Percentiles rank a stretch among this genome's conserved stretches.
phyloP scores from a whole-genome alignment of 2,797 vertebrate genomes.

The Sciurus vulgaris region DNA sequence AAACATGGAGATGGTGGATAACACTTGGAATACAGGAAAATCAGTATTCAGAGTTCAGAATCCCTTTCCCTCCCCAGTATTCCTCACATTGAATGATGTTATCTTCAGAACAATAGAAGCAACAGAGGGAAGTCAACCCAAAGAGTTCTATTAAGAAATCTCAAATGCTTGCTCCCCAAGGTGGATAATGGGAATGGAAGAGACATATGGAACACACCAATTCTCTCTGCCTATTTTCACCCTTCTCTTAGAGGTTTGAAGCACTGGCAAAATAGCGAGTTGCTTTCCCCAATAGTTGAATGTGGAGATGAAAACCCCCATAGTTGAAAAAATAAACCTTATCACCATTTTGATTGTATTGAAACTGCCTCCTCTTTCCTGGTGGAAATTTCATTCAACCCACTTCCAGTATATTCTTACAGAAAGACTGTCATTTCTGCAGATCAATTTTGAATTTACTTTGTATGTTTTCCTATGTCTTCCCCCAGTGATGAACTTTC shows the following conservation, averaged over 20 bases:
- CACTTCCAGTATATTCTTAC: not conserved
- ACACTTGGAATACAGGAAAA: not conserved
- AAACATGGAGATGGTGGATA: not conserved
- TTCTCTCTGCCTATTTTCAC: not conserved
- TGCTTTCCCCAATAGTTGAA: not conserved
- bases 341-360: not conserved
- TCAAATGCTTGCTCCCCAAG: not conserved
- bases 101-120: not conserved
- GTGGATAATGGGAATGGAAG: not conserved
- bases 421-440: not conserved
- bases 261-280: not conserved
- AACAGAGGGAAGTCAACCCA: not conserved
- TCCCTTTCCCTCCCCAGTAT: not conserved
- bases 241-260: not conserved
- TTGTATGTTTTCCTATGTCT: not conserved
- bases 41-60: not conserved
- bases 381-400: not conserved
- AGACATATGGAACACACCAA: not conserved
- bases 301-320: not conserved
- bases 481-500: not conserved
- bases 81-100: not conserved
- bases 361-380: not conserved
- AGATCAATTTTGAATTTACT: rapidly evolving
- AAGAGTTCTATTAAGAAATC: not conserved
- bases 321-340: not conserved